A percentile compares a stretch with the other conserved stretches of the same genome.
phyloP scores from a whole-genome alignment of 2,888 invertebrate genomes.

The Lycocerus yunnanus region DNA sequence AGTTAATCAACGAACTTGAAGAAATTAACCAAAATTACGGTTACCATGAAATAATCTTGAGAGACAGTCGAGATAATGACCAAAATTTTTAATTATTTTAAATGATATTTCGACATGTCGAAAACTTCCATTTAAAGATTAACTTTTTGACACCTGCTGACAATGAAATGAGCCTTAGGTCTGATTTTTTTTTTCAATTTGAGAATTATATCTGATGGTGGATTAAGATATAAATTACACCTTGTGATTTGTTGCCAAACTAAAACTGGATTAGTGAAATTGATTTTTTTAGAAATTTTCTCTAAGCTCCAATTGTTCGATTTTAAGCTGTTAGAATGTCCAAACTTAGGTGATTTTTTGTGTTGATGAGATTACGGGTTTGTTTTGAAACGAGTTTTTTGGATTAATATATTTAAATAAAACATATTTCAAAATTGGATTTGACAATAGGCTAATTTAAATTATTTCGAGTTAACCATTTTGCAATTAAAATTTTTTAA shows the following conservation, averaged over 20 bases:
- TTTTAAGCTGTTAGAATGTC: background rate
- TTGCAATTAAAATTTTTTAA: background rate
- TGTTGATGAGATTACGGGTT: background rate
- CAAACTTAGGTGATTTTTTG: background rate
- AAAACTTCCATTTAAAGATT: constrained; percentile 15
- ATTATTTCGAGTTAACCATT: background rate
- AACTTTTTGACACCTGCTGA: constrained; percentile 26
- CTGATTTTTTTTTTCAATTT: background rate
- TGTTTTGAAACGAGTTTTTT: background rate
- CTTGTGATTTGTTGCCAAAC: background rate
- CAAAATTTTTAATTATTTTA: constrained; percentile 14
- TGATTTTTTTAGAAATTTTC: background rate
- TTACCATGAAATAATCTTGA: background rate
- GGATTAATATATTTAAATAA: background rate
- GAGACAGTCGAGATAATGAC: background rate
- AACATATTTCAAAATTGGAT: background rate
- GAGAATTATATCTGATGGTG: background rate
- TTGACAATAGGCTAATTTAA: background rate
- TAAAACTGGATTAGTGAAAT: background rate
- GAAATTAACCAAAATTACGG: background rate
- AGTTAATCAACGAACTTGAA: background rate
- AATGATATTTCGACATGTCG: constrained; percentile 12
- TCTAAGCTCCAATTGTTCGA: background rate
- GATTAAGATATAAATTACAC: background rate
- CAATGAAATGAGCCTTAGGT: constrained; percentile 6